Conservation (phyloP, 2,888 invertebrate genomes). For the Liopterus haemorrhoidalis region DNA sequence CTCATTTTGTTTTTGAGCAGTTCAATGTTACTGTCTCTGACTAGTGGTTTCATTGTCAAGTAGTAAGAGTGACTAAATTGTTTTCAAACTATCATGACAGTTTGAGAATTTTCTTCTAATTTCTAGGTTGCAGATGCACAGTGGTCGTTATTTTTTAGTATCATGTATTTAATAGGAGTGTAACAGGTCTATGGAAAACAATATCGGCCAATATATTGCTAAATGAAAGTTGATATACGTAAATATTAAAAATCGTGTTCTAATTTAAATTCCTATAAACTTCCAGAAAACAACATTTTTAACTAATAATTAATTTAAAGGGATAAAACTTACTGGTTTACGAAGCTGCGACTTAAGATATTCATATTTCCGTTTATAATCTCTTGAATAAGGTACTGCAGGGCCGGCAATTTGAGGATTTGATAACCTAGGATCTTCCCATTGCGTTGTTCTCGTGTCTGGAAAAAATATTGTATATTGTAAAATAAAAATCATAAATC, state of each 20-base stretch:
- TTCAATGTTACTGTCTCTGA: no score
- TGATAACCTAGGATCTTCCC: conserved; percentile 97
- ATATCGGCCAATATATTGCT: no score
- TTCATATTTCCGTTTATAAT: conserved; percentile 98
- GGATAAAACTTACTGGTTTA: conserved; percentile 68
- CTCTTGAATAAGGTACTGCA: conserved; percentile 96
- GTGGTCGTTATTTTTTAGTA: no score
- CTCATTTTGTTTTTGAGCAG: no score
- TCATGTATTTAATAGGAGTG: no score
- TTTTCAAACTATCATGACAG: no score
- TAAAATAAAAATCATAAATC: conserved; percentile 14
- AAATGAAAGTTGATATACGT: no score
- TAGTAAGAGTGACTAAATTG: no score
- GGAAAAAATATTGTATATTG: conserved; percentile 35
- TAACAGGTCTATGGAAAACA: no score
- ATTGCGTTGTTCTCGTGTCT: conserved; percentile 95
- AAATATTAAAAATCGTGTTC: background rate
- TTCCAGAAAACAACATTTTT: conserved; percentile 2
- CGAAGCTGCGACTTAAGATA: conserved; percentile 94
- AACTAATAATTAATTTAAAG: conserved; percentile 6
- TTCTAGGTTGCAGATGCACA: no score
- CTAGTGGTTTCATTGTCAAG: no score
- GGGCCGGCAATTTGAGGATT: conserved; percentile 96
- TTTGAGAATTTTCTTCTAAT: no score
- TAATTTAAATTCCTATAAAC: background rate